These are phyloP conservation scores for Trachymyrmex septentrionalis DNA, from an alignment of 1,140 invertebrate genomes.

Conservation along the genomic window DNA sequence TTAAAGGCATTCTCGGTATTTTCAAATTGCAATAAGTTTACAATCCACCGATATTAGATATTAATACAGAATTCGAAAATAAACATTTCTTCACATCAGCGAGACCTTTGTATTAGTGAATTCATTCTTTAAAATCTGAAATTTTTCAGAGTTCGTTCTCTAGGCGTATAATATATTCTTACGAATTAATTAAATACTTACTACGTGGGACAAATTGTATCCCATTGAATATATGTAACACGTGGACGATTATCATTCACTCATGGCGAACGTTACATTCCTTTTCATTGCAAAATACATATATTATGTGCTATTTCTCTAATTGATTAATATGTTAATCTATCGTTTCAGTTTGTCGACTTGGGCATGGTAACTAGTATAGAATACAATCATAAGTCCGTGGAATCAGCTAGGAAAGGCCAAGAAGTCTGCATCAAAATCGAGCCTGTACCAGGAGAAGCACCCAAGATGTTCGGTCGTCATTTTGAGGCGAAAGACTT, in stretches of 20 bases:
- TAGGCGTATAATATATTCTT: conserved; percentile 12
- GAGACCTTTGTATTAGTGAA: not conserved
- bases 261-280: not conserved
- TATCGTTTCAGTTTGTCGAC: conserved; percentile 94
- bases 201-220: not conserved
- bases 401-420: conserved; percentile 97
- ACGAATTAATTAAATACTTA: conserved; percentile 8
- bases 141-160: not conserved
- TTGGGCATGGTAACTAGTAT: conserved; percentile 98
- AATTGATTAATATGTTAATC: conserved; percentile 52
- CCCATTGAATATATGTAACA: conserved; percentile 1
- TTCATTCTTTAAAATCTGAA: not conserved
- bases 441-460: conserved; percentile 97
- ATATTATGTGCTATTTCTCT: not conserved
- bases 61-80: not conserved
- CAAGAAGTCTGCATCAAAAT: conserved; percentile 99
- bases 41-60: too few species aligned
- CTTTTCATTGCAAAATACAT: not conserved
- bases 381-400: conserved; percentile 95
- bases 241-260: not conserved
- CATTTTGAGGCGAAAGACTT: conserved; percentile 99
- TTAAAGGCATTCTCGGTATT: too few species aligned
- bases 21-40: too few species aligned
- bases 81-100: not conserved
- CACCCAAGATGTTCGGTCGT: conserved; percentile 98